Conservation (phyloP, 2,888 invertebrate genomes). For the Microctonus hyperodae region DNA sequence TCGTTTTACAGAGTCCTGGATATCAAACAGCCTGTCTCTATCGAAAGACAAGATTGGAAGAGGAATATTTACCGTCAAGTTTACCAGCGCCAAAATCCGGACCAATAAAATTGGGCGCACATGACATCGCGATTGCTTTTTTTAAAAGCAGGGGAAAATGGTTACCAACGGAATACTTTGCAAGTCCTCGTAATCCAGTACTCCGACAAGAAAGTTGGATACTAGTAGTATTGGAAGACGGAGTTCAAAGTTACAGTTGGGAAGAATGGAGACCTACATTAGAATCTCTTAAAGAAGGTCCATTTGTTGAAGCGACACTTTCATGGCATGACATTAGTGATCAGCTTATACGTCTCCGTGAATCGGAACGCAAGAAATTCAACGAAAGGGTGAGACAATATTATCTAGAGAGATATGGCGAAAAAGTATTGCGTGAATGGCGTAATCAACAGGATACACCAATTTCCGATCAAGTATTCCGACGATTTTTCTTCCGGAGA, state of each 20-base stretch:
- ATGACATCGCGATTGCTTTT: constrained; percentile 57
- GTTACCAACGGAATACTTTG: constrained; percentile 56
- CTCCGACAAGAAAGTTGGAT: constrained; percentile 55
- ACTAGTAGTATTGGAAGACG: constrained; percentile 53
- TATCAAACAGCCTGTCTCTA: constrained; percentile 56
- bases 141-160: constrained; percentile 50
- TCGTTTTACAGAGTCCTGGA: constrained; percentile 52
- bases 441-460: constrained; percentile 51
- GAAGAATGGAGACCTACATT: constrained; percentile 57
- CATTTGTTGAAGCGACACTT: constrained; percentile 56
- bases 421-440: constrained; percentile 55
- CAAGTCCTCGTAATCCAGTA: constrained; percentile 47
- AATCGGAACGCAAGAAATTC: constrained; percentile 51
- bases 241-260: constrained; percentile 52
- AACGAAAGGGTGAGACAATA: constrained; percentile 55
- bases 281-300: constrained; percentile 54
- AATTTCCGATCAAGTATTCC: constrained; percentile 54
- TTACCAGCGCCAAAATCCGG: constrained; percentile 55
- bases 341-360: constrained; percentile 51
- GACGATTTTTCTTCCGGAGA: constrained; percentile 55
- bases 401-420: constrained; percentile 55
- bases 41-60: constrained; percentile 50
- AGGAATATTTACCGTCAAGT: constrained; percentile 56
- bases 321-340: constrained; percentile 55
- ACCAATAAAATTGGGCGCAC: constrained; percentile 50